Evolutionary conservation across 2,888 invertebrate genomes (phyloP).

Genomic region (Acheta domesticus): DNA sequence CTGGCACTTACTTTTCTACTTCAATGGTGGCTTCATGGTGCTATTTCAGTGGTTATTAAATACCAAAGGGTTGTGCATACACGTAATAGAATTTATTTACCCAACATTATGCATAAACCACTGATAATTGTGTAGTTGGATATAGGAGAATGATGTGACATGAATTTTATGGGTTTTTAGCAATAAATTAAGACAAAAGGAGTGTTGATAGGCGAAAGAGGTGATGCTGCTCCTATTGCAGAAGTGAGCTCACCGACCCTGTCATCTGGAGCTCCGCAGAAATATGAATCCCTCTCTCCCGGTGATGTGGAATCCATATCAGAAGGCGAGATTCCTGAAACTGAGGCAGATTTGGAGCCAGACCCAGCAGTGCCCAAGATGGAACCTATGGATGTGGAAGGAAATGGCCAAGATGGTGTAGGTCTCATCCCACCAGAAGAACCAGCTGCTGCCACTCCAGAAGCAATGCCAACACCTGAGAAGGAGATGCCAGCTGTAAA

Average conservation of each 20-base stretch:
- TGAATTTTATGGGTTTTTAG: background rate
- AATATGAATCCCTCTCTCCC: slow-evolving; percentile 39
- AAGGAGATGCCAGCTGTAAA: slow-evolving; percentile 23
- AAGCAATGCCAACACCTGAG: slow-evolving; percentile 3
- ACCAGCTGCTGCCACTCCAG: slow-evolving; percentile 19
- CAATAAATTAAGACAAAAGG: slow-evolving; percentile 23
- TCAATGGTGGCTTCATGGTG: background rate
- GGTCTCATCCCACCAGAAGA: background rate
- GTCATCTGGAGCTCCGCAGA: slow-evolving; percentile 33
- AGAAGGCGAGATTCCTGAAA: slow-evolving; percentile 48
- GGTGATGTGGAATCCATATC: slow-evolving; percentile 48
- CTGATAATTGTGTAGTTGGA: background rate
- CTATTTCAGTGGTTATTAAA: background rate
- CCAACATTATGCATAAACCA: background rate
- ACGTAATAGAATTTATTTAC: background rate
- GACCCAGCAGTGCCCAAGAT: slow-evolving; percentile 35
- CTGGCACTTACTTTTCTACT: background rate
- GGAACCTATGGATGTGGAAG: slow-evolving; percentile 28
- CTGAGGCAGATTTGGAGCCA: slow-evolving; percentile 37
- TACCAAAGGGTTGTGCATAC: background rate
- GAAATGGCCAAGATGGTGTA: slow-evolving; percentile 20
- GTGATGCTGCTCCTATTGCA: slow-evolving; percentile 36
- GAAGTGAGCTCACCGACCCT: slow-evolving; percentile 33
- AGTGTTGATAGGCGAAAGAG: slow-evolving; percentile 33
- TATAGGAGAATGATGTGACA: background rate